These are phyloP conservation scores for Mimas tiliae DNA, from an alignment of 2,888 invertebrate genomes.

Conservation along the genomic window DNA sequence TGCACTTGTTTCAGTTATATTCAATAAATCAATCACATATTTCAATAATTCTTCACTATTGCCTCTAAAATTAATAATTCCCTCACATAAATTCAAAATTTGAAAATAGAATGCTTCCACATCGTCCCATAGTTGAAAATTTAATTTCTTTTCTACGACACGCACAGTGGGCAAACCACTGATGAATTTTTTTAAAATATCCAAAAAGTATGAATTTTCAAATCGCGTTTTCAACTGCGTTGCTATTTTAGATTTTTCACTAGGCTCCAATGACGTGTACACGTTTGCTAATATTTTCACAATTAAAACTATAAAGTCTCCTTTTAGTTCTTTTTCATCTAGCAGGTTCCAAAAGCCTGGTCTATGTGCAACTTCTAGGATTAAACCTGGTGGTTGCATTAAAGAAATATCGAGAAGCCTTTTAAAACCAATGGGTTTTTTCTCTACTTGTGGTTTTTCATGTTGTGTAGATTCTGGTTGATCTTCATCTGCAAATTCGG, in stretches of 20 bases:
- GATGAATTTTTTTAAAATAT: constrained; percentile 61
- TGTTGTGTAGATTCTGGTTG: constrained; percentile 42
- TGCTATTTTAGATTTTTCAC: constrained; percentile 64
- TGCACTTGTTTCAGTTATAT: constrained; percentile 62
- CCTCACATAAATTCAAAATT: constrained; percentile 61
- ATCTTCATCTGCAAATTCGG: constrained; percentile 62
- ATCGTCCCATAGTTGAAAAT: constrained; percentile 74
- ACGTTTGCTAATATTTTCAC: constrained; percentile 71
- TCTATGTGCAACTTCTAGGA: constrained; percentile 69
- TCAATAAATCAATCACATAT: constrained; percentile 57
- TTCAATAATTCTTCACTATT: constrained; percentile 52
- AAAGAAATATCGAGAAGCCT: constrained; percentile 69
- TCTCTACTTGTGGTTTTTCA: constrained; percentile 57
- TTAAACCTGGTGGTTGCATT: constrained; percentile 67
- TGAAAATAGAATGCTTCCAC: constrained; percentile 64
- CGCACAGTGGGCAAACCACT: constrained; percentile 60
- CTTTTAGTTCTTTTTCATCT: constrained; percentile 65
- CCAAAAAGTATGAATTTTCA: constrained; percentile 63
- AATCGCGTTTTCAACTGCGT: constrained; percentile 61
- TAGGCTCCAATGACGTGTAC: constrained; percentile 60
- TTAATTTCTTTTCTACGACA: constrained; percentile 69
- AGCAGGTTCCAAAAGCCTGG: constrained; percentile 77
- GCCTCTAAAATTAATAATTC: constrained; percentile 59
- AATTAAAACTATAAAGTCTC: constrained; percentile 77
- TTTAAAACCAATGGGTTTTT: constrained; percentile 77